Percentiles rank a stretch among this genome's conserved stretches.
These are phyloP conservation scores for Adelges cooleyi DNA, from an alignment of 1,140 invertebrate genomes.

Conservation along the genomic window DNA sequence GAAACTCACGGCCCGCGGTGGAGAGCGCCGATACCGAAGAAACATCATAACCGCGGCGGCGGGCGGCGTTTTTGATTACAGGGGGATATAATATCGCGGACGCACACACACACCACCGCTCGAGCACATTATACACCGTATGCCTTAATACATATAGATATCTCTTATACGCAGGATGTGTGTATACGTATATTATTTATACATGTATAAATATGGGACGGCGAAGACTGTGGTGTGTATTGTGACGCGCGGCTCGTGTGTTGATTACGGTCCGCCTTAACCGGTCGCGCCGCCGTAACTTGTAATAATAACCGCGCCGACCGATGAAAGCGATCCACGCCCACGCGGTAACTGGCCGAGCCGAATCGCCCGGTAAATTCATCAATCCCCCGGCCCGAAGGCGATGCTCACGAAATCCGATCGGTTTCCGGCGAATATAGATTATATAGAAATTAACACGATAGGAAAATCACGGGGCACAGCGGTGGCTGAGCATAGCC, in stretches of 20 bases:
- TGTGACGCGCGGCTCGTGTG: slow-evolving; percentile 17
- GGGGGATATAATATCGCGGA: slow-evolving; percentile 2
- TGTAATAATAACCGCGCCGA: slow-evolving; percentile 11
- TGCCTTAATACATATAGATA: no score
- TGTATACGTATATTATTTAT: not conserved
- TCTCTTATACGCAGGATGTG: no score
- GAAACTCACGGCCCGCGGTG: not conserved
- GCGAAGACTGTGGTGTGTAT: not conserved
- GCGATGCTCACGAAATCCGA: no score
- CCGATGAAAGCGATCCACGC: slow-evolving; percentile 26
- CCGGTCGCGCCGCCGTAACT: slow-evolving; percentile 24
- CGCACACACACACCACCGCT: not conserved
- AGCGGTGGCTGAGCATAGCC: no score
- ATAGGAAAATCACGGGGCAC: no score
- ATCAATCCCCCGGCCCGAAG: slow-evolving; percentile 3
- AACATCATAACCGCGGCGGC: not conserved
- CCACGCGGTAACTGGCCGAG: slow-evolving; percentile 24
- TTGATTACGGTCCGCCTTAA: slow-evolving; percentile 20
- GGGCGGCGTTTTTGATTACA: slow-evolving; percentile 18
- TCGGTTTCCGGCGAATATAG: no score
- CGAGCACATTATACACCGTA: not conserved
- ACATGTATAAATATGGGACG: not conserved
- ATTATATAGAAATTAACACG: no score
- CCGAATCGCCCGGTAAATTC: slow-evolving; percentile 22
- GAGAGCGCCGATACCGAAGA: not conserved